Evolutionary conservation across 2,113 vertebrate species (phyloP).

Genomic region (Maccullochella peelii): DNA sequence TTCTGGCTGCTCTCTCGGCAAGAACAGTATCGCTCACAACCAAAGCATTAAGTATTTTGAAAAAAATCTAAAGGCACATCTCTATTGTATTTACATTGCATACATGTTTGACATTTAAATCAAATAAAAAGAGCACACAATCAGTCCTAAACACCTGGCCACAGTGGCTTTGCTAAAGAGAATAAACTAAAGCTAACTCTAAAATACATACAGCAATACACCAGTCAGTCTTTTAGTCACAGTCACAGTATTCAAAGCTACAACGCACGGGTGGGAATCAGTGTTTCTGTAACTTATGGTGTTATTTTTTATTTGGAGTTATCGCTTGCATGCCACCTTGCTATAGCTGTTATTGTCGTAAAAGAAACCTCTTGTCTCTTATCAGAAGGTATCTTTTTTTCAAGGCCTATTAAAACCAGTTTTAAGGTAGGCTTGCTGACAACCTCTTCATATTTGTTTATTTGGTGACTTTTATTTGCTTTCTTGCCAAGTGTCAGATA

Average conservation of each 20-base stretch:
- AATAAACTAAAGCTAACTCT: slow-evolving; percentile 48
- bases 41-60: slow-evolving; percentile 40
- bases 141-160: slow-evolving; percentile 37
- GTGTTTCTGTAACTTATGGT: slow-evolving; percentile 48
- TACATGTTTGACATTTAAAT: slow-evolving; percentile 64
- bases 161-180: slow-evolving; percentile 27
- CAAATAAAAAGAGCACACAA: slow-evolving; percentile 45
- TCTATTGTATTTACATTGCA: slow-evolving; percentile 81
- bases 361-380: slow-evolving; percentile 12
- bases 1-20: slow-evolving; percentile 20
- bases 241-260: slow-evolving; percentile 65
- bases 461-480: neutral
- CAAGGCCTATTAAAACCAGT: slow-evolving; percentile 18
- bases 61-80: slow-evolving; percentile 75
- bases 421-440: neutral
- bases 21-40: slow-evolving; percentile 46
- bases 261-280: slow-evolving; percentile 40
- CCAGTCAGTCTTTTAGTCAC: neutral
- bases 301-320: slow-evolving; percentile 27
- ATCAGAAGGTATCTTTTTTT: neutral
- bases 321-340: slow-evolving; percentile 25
- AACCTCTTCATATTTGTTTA: neutral
- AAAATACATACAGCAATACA: slow-evolving; percentile 42
- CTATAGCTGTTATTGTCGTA: slow-evolving; percentile 19
- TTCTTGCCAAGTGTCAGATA: neutral